phyloP scores from a whole-genome alignment of 35 echinoderm and acorn worm species.

The Diadema setosum region DNA sequence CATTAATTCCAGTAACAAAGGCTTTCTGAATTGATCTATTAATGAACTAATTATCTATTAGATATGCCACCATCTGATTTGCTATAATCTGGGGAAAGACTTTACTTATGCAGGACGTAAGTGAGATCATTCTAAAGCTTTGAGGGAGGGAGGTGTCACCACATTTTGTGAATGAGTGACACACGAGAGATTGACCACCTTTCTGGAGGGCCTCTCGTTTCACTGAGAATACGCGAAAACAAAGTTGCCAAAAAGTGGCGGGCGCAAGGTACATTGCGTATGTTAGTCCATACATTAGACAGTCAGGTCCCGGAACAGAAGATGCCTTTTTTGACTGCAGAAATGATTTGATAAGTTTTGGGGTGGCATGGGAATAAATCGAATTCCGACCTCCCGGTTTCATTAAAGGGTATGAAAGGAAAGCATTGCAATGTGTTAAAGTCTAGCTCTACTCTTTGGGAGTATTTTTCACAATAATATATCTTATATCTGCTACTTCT shows the following conservation, averaged over 20 bases:
- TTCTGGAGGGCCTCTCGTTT: too few species aligned
- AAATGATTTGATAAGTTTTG: background rate
- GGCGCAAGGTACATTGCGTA: background rate
- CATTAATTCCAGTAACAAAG: constrained; percentile 3
- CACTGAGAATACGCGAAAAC: background rate
- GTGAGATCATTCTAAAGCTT: constrained; percentile 31
- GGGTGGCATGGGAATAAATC: background rate
- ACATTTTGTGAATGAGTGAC: background rate
- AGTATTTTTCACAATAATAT: constrained; percentile 2
- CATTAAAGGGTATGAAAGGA: background rate
- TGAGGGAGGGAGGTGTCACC: background rate
- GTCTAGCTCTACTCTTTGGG: background rate
- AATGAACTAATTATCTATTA: background rate
- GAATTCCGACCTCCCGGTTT: background rate
- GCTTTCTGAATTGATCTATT: constrained; percentile 14
- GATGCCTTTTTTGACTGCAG: too few species aligned
- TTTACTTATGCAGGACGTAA: constrained; percentile 21
- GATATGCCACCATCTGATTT: background rate
- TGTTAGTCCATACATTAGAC: too few species aligned
- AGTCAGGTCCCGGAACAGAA: too few species aligned
- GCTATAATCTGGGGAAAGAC: constrained; percentile 16
- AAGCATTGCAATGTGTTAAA: background rate
- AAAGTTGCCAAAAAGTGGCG: background rate
- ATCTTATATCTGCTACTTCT: background rate
- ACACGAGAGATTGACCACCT: too few species aligned